Percentiles rank a stretch among this genome's conserved stretches.
Conservation (phyloP, 2,797 vertebrate species). For the Helarctos malayanus region DNA sequence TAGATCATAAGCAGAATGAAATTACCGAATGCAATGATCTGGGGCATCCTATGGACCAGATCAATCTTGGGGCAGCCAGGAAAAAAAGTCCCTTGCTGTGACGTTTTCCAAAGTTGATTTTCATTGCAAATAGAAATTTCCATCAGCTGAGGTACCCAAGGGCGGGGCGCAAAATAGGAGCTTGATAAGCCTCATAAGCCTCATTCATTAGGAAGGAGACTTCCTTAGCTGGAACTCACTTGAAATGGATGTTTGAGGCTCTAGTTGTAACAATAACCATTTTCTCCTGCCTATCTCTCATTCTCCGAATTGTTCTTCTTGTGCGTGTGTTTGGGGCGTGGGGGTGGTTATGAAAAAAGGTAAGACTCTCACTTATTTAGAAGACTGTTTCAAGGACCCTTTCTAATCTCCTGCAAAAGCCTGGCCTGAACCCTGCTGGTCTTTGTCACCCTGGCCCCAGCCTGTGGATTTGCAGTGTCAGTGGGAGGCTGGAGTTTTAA, state of each 20-base stretch:
- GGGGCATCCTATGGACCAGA: constrained; percentile 83
- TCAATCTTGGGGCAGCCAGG: constrained; percentile 84
- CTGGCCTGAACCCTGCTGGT: not conserved
- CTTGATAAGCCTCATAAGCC: constrained; percentile 36
- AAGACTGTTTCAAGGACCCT: not conserved
- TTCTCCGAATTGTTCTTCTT: not conserved
- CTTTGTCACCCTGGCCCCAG: not conserved
- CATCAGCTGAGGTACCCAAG: constrained; percentile 73
- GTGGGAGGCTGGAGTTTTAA: not conserved
- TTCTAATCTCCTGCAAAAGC: not conserved
- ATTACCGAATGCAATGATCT: constrained; percentile 88
- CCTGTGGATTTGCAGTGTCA: not conserved
- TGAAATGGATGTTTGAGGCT: constrained; percentile 41
- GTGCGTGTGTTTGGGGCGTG: not conserved
- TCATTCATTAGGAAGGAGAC: constrained; percentile 2
- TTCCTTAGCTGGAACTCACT: constrained; percentile 40
- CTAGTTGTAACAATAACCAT: not conserved
- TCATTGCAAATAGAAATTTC: constrained; percentile 87
- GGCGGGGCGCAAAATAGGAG: not conserved
- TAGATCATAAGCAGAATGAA: constrained; percentile 88
- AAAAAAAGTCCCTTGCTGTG: constrained; percentile 70
- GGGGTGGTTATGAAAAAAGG: not conserved
- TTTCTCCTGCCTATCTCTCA: not conserved
- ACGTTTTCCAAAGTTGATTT: constrained; percentile 86
- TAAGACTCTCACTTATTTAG: not conserved